Percentiles rank a stretch among this genome's conserved stretches.
These are phyloP conservation scores for Scotopteryx bipunctaria DNA, from an alignment of 2,888 invertebrate genomes.

Conservation along the genomic window DNA sequence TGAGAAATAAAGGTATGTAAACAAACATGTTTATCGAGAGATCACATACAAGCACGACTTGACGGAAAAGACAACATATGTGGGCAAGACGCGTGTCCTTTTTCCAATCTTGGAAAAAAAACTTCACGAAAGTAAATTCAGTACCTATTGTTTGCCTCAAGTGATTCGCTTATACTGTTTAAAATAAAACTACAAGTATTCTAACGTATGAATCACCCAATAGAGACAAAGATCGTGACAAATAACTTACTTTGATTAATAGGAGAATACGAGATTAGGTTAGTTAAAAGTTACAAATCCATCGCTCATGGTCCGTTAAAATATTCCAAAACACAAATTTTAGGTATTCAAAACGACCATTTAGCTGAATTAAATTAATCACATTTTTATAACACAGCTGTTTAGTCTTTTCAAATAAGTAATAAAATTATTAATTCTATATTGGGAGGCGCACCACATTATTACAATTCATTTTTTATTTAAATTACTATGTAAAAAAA, in stretches of 20 bases:
- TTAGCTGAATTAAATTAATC: too few species aligned
- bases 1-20: background rate
- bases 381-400: too few species aligned
- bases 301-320: background rate
- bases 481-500: conserved; percentile 2
- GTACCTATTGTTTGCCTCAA: too few species aligned
- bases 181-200: too few species aligned
- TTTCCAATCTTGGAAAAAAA: conserved; percentile 5
- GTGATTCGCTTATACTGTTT: too few species aligned
- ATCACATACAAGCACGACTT: conserved; percentile 1
- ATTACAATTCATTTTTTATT: conserved; percentile 6
- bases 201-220: background rate
- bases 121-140: background rate
- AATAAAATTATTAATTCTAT: too few species aligned
- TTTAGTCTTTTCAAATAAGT: too few species aligned
- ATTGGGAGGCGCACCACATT: too few species aligned
- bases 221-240: background rate
- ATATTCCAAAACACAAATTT: background rate
- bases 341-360: too few species aligned
- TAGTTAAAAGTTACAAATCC: background rate
- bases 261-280: background rate
- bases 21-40: conserved; percentile 9
- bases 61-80: conserved; percentile 11
- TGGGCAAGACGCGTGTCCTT: conserved; percentile 9
- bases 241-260: background rate